Evolutionary conservation across 2,113 vertebrate genomes (phyloP).

Genomic region (Sphaerodactylus townsendi): DNA sequence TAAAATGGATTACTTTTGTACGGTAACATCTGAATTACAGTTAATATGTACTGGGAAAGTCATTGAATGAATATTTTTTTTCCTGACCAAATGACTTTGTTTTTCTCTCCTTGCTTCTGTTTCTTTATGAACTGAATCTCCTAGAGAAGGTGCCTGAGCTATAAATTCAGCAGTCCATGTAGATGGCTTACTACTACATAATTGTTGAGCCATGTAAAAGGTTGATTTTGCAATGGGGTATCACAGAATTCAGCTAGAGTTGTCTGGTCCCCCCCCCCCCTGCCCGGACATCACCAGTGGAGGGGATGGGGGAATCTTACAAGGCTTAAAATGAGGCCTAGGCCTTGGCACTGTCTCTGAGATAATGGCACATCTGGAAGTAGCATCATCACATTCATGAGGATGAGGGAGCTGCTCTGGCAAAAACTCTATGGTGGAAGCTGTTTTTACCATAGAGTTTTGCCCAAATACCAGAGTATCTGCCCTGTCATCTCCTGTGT

Average conservation of each 20-base stretch:
- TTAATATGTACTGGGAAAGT: neutral
- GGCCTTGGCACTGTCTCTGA: too few species aligned
- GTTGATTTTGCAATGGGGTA: neutral
- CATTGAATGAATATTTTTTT: neutral
- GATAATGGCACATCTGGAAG: too few species aligned
- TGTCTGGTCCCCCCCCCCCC: too few species aligned
- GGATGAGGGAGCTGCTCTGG: too few species aligned
- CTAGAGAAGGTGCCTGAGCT: neutral
- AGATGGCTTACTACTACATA: neutral
- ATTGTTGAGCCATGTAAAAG: neutral
- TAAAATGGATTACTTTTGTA: conserved; percentile 13
- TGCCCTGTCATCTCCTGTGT: too few species aligned
- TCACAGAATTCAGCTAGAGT: neutral
- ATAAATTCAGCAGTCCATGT: neutral
- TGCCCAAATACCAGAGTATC: too few species aligned
- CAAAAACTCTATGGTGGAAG: too few species aligned
- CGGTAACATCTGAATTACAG: conserved; percentile 2
- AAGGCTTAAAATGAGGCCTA: too few species aligned
- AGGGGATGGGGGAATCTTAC: too few species aligned
- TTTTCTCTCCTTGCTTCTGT: neutral
- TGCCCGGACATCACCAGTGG: too few species aligned
- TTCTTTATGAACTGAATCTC: neutral
- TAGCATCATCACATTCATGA: too few species aligned
- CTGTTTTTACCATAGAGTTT: too few species aligned
- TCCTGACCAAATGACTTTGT: neutral